Evolutionary conservation across 2,888 invertebrate genomes (phyloP).

Genomic region (Plagiodera versicolora): DNA sequence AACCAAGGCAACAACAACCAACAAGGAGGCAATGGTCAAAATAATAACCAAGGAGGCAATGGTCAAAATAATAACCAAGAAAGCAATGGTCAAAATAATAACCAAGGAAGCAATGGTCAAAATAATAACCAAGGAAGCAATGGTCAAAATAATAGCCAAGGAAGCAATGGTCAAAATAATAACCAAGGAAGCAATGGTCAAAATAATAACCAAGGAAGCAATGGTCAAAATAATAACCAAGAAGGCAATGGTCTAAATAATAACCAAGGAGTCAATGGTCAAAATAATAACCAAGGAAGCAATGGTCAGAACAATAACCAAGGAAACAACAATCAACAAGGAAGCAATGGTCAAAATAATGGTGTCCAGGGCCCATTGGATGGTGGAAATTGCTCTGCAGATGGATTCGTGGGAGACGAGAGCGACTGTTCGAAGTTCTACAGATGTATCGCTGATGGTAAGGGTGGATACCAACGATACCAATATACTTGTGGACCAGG

Average conservation of each 20-base stretch:
- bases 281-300: slow-evolving; percentile 13
- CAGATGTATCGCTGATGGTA: slow-evolving; percentile 69
- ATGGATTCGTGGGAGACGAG: slow-evolving; percentile 74
- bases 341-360: neutral
- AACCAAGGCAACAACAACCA: slow-evolving; percentile 29
- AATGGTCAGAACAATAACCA: neutral
- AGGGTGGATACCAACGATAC: slow-evolving; percentile 64
- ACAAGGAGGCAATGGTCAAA: slow-evolving; percentile 21
- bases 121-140: slow-evolving; percentile 14
- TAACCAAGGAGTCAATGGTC: slow-evolving; percentile 16
- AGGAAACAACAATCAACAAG: slow-evolving; percentile 2
- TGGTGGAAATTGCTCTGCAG: slow-evolving; percentile 57
- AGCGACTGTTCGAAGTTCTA: slow-evolving; percentile 75
- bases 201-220: slow-evolving; percentile 13
- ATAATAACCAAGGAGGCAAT: slow-evolving; percentile 14
- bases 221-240: slow-evolving; percentile 8
- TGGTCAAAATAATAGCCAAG: slow-evolving; percentile 10
- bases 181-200: slow-evolving; percentile 7
- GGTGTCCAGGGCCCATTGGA: slow-evolving; percentile 14
- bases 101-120: slow-evolving; percentile 7
- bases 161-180: slow-evolving; percentile 12
- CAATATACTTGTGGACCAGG: slow-evolving; percentile 75
- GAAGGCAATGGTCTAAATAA: slow-evolving; percentile 13
- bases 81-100: slow-evolving; percentile 11
- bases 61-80: slow-evolving; percentile 11